Evolutionary conservation across 2,113 vertebrate species (phyloP).

Genomic region (Platichthys stellatus): DNA sequence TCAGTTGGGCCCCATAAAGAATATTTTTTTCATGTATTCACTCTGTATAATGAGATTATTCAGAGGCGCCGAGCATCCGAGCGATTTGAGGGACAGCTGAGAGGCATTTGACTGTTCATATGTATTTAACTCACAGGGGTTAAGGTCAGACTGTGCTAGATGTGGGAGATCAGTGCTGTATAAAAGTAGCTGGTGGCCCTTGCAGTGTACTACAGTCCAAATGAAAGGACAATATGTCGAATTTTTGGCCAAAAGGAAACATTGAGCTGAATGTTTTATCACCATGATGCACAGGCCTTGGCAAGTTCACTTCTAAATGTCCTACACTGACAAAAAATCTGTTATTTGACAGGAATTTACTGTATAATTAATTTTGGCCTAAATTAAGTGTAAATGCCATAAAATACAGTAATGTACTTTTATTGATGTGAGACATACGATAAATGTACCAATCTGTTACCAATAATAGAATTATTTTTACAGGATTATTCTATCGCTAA

Average conservation of each 20-base stretch:
- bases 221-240: not conserved
- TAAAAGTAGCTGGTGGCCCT: constrained; percentile 2
- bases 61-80: too few species aligned
- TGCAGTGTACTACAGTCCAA: not conserved
- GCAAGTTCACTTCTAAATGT: too few species aligned
- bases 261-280: not conserved
- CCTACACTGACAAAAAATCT: too few species aligned
- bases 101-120: constrained; percentile 44
- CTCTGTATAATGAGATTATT: constrained; percentile 41
- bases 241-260: not conserved
- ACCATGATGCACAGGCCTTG: not conserved
- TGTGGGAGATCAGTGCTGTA: constrained; percentile 17
- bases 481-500: too few species aligned
- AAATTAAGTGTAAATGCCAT: too few species aligned
- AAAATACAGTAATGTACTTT: too few species aligned
- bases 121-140: constrained; percentile 20
- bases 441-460: too few species aligned
- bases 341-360: too few species aligned
- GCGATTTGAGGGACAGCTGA: constrained; percentile 2
- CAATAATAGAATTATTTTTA: too few species aligned
- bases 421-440: too few species aligned
- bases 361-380: too few species aligned
- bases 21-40: not conserved
- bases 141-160: constrained; percentile 12
- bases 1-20: constrained; percentile 29